phyloP scores from a whole-genome alignment of 2,113 vertebrate species.

The Sylvietta virens region DNA sequence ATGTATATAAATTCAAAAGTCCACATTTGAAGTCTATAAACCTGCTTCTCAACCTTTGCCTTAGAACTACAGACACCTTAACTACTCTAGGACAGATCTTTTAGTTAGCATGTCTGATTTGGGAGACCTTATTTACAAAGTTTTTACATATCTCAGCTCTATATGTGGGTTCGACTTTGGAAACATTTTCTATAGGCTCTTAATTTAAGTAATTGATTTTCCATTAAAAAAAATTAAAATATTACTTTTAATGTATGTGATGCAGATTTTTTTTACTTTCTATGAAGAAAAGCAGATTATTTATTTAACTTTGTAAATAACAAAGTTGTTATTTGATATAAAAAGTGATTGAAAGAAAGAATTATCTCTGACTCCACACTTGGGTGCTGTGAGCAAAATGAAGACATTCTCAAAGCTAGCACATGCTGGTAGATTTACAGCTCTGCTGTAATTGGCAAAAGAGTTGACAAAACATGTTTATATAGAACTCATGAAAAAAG shows the following conservation, averaged over 20 bases:
- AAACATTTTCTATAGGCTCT: not conserved
- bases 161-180: not conserved
- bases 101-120: not conserved
- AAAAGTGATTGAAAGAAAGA: not conserved
- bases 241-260: not conserved
- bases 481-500: not conserved
- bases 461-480: slow-evolving; percentile 6
- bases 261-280: not conserved
- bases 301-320: not conserved
- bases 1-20: not conserved
- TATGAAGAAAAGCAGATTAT: not conserved
- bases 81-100: not conserved
- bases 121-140: not conserved
- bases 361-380: not conserved
- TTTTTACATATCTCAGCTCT: not conserved
- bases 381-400: slow-evolving; percentile 3
- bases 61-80: not conserved
- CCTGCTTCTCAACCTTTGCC: not conserved
- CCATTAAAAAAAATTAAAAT: not conserved
- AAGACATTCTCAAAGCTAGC: slow-evolving; percentile 1
- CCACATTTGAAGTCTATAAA: not conserved
- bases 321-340: not conserved
- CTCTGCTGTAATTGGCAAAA: slow-evolving; percentile 8
- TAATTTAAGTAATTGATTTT: not conserved
- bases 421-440: slow-evolving; percentile 17